A percentile compares a stretch with the other conserved stretches of the same genome.
These are phyloP conservation scores for Hydractinia echinata DNA, from an alignment of 30 jellyfish, hydroid and myxozoan species.

Conservation along the genomic window DNA sequence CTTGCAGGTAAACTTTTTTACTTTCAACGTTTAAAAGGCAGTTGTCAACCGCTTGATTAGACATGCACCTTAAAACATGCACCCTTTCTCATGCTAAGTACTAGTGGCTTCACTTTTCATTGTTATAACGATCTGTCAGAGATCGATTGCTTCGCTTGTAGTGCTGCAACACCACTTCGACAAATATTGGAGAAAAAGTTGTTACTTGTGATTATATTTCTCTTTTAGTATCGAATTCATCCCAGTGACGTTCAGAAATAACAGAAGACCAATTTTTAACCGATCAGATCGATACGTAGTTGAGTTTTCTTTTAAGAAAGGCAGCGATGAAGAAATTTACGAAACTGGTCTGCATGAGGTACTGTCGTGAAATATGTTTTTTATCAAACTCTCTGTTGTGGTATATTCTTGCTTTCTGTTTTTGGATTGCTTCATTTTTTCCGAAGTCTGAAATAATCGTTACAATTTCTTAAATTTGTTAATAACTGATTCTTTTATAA, in stretches of 20 bases:
- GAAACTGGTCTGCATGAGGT: constrained; percentile 83
- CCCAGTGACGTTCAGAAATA: constrained; percentile 38
- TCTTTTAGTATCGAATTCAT: constrained; percentile 41
- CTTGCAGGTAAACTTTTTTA: too few relatives aligned
- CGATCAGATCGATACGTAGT: constrained; percentile 30
- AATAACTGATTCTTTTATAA: too few relatives aligned
- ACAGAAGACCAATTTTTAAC: constrained; percentile 9
- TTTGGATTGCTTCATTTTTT: too few relatives aligned
- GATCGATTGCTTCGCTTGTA: neutral
- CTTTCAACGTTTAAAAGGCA: too few relatives aligned
- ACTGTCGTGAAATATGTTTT: neutral
- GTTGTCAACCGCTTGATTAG: too few relatives aligned
- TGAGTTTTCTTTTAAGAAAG: constrained; percentile 58
- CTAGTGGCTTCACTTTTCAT: too few relatives aligned
- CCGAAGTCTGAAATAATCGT: too few relatives aligned
- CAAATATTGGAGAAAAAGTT: neutral
- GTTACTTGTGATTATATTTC: neutral
- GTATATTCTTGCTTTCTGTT: too few relatives aligned
- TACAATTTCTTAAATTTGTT: too few relatives aligned
- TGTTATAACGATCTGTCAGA: neutral
- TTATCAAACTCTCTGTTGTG: too few relatives aligned
- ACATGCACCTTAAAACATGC: too few relatives aligned
- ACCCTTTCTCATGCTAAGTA: too few relatives aligned
- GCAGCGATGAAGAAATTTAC: constrained; percentile 47
- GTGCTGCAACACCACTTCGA: neutral